These are phyloP conservation scores for Hipparchia sbordonii DNA, from an alignment of 2,888 invertebrate species.

Conservation along the genomic window DNA sequence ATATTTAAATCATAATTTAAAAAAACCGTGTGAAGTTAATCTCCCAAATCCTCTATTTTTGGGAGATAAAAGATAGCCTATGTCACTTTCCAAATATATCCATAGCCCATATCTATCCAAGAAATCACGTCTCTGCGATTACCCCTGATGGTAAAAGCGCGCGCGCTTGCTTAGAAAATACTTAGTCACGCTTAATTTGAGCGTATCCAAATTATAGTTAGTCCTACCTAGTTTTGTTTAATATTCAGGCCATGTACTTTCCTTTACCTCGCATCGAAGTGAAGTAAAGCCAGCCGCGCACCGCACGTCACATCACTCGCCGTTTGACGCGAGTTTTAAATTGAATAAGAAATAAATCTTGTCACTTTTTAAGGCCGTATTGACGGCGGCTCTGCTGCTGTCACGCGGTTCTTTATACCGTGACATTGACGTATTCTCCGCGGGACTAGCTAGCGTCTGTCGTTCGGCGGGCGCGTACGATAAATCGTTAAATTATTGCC, in stretches of 20 bases:
- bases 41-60: too few relatives aligned
- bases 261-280: constrained; percentile 25
- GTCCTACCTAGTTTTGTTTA: too few relatives aligned
- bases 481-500: constrained; percentile 24
- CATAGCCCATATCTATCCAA: too few relatives aligned
- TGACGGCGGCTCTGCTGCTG: constrained; percentile 51
- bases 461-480: constrained; percentile 9
- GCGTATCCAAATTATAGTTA: too few relatives aligned
- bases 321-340: constrained; percentile 59
- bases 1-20: too few relatives aligned
- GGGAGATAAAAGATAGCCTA: too few relatives aligned
- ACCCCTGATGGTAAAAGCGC: too few relatives aligned
- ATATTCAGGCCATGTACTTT: not conserved
- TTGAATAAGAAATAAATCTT: constrained; percentile 74
- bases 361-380: constrained; percentile 64
- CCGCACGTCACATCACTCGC: constrained; percentile 39
- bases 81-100: too few relatives aligned
- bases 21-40: too few relatives aligned
- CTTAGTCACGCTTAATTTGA: too few relatives aligned
- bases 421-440: constrained; percentile 35
- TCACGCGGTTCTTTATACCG: constrained; percentile 36
- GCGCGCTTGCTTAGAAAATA: too few relatives aligned
- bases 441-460: constrained; percentile 21
- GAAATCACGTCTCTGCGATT: too few relatives aligned
- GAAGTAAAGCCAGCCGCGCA: constrained; percentile 38